Conservation (phyloP, 2,113 vertebrate genomes). For the Raja brachyura region DNA sequence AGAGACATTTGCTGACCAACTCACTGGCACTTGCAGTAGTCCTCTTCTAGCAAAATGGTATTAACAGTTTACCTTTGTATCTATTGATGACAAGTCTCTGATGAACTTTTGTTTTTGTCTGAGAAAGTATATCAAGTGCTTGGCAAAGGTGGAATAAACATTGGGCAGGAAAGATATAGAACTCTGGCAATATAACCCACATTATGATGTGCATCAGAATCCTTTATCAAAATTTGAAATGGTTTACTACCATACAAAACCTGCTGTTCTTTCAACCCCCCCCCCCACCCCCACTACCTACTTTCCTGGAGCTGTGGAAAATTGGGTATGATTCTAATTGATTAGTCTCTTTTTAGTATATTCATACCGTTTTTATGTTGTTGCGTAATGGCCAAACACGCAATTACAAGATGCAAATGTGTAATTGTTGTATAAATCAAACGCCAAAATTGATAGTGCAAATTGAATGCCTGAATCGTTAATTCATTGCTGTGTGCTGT, state of each 20-base stretch:
- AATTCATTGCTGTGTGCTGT: no score
- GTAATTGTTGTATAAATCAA: not conserved
- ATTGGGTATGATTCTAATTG: not conserved
- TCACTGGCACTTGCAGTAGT: not conserved
- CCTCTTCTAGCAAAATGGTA: not conserved
- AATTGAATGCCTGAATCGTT: not conserved
- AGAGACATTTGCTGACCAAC: not conserved
- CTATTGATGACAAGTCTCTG: not conserved
- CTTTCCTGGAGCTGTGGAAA: not conserved
- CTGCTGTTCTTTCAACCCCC: not conserved
- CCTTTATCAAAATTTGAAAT: not conserved
- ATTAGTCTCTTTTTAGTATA: not conserved
- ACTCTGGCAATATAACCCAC: not conserved
- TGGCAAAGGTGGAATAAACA: not conserved
- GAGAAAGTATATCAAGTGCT: not conserved
- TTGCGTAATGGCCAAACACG: not conserved
- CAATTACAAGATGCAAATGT: not conserved
- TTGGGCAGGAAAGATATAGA: not conserved
- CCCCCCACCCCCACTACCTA: no score
- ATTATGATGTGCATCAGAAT: not conserved
- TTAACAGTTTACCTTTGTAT: not conserved
- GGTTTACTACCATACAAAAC: not conserved
- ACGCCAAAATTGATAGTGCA: not conserved
- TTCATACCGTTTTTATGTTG: not conserved
- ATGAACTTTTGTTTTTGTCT: not conserved